These are phyloP conservation scores for Micropoecilia bifurca DNA, from an alignment of 2,797 vertebrate genomes.

Conservation along the genomic window DNA sequence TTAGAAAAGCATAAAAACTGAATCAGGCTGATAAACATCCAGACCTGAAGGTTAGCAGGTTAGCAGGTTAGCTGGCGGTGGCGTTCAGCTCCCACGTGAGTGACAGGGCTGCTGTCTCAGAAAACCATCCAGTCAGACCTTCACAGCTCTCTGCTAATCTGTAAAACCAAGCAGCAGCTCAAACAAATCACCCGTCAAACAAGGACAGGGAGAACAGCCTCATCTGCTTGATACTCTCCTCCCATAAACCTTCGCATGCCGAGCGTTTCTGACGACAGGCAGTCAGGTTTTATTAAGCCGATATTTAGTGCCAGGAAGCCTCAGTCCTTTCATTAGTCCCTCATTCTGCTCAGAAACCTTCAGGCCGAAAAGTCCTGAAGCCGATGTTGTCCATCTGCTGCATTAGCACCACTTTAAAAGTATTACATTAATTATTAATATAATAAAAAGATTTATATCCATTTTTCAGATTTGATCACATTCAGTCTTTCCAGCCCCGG, in stretches of 20 bases:
- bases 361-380: background rate
- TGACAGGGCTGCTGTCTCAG: constrained; percentile 9
- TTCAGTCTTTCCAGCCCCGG: background rate
- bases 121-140: constrained; percentile 37
- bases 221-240: background rate
- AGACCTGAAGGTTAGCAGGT: background rate
- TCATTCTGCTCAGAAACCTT: background rate
- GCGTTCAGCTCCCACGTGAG: constrained; percentile 8
- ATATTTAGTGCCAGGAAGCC: background rate
- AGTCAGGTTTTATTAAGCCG: background rate
- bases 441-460: too few species aligned
- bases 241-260: background rate
- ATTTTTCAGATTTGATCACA: too few species aligned
- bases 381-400: background rate
- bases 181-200: constrained; percentile 10
- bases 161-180: constrained; percentile 36
- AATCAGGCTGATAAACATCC: background rate
- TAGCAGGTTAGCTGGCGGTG: background rate
- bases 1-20: background rate
- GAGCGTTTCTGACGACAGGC: background rate
- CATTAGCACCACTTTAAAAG: too few species aligned
- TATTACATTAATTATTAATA: too few species aligned
- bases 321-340: background rate
- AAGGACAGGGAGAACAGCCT: constrained; percentile 12
- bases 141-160: constrained; percentile 13